These are phyloP conservation scores for Aplocera efformata DNA, from an alignment of 2,888 invertebrate species.

Conservation along the genomic window DNA sequence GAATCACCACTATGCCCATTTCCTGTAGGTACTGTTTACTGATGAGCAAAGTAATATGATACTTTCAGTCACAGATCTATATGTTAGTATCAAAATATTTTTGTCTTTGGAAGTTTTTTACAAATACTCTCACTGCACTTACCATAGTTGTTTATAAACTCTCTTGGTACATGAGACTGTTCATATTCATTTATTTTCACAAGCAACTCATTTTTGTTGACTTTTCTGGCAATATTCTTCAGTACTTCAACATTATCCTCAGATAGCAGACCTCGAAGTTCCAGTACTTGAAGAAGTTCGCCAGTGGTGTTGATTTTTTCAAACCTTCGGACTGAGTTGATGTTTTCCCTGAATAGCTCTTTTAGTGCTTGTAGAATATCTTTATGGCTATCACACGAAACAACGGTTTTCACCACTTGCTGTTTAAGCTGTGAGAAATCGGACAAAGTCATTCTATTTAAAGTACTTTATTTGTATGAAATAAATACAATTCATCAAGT, in stretches of 20 bases:
- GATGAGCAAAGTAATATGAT: too few species aligned
- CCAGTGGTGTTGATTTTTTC: slow-evolving; percentile 56
- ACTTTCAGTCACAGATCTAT: too few species aligned
- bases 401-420: slow-evolving; percentile 45
- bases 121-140: slow-evolving; percentile 26
- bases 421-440: slow-evolving; percentile 54
- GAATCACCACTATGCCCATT: too few species aligned
- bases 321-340: slow-evolving; percentile 62
- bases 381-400: slow-evolving; percentile 44
- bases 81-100: too few species aligned
- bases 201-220: slow-evolving; percentile 43
- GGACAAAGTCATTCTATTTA: slow-evolving; percentile 51
- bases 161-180: slow-evolving; percentile 34
- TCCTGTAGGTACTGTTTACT: too few species aligned
- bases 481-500: too few species aligned
- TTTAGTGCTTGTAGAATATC: slow-evolving; percentile 51
- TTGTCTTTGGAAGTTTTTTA: too few species aligned
- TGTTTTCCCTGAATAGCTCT: slow-evolving; percentile 52
- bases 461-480: too few species aligned
- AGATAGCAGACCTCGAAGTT: slow-evolving; percentile 58
- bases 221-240: slow-evolving; percentile 49
- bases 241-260: slow-evolving; percentile 57
- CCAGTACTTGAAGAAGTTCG: slow-evolving; percentile 55
- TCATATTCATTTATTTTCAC: slow-evolving; percentile 51
- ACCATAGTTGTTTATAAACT: slow-evolving; percentile 49